Percentiles rank a stretch among this genome's conserved stretches.
Conservation (phyloP, 2,113 vertebrate species). For the Hyperopisus bebe region DNA sequence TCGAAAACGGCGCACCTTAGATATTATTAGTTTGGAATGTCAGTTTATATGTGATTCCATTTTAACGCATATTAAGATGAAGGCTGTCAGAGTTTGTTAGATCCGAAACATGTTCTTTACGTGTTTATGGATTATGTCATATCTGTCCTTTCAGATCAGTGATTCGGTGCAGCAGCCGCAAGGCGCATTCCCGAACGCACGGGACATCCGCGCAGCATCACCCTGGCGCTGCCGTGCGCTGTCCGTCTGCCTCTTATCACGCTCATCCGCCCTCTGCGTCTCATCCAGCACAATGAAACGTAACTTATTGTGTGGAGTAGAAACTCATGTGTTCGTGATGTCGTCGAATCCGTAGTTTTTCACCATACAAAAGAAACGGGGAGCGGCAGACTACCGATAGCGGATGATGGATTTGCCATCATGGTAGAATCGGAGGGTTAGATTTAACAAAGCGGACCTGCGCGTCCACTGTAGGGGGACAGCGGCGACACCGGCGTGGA, state of each 20-base stretch:
- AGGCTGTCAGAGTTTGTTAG: neutral
- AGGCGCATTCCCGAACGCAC: neutral
- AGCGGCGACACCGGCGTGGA: conserved; percentile 25
- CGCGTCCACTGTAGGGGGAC: conserved; percentile 12
- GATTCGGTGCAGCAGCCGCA: neutral
- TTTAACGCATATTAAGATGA: neutral
- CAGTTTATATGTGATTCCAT: neutral
- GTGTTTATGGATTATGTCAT: neutral
- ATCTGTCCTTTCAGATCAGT: neutral
- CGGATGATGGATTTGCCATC: conserved; percentile 24
- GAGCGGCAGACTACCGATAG: neutral
- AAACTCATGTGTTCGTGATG: neutral
- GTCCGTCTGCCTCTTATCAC: neutral
- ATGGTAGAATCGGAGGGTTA: conserved; percentile 13
- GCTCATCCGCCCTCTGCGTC: neutral
- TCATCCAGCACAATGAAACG: neutral
- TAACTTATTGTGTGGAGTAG: neutral
- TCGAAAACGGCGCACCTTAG: neutral
- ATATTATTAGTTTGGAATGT: neutral
- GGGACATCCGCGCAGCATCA: neutral
- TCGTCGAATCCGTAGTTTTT: neutral
- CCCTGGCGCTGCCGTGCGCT: neutral
- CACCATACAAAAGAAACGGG: neutral
- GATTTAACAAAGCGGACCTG: conserved; percentile 6
- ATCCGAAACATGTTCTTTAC: neutral